Base-by-base conservation (phyloP, 2,888 invertebrate species). In the Epirrita christyi region DNA sequence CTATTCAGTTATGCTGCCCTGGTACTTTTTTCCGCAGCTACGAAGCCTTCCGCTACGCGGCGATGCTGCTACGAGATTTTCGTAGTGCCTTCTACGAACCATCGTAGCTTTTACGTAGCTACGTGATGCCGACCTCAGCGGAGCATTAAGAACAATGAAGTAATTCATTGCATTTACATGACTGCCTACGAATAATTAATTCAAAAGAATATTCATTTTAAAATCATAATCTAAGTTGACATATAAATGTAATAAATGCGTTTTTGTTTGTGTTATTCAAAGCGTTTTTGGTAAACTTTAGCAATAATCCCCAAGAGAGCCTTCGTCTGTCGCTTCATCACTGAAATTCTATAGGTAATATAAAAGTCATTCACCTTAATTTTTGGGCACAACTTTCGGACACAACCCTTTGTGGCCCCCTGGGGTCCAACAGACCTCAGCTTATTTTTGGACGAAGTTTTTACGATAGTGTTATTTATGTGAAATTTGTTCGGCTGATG, bases 11-110 rank as follows among this genome's bases (percentile, higher is more conserved):
- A 80, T 88, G 81, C 36, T 54, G 1, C 44, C 83, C 80, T 86
- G 61, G 83, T 88, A 82, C 67, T 54, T 77, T 84, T 77, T 69
- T 72, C 72, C 68, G 70, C 71, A 63, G 71, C 75, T 49, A 55
- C 64, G 66, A 71, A 80, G 68, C 72, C 70, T 76, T 64, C 61
- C 65, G 61, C 72, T 69, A 68, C 69, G 62, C 50, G 15, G 42
- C 60, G 56, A 56, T 59, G 51, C 52, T 10, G 52, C 63, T 65
- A 63, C 64, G 60, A 51, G 15, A 28, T 21, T 37, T 29, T 46
- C 50, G 65, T 65, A 58, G 61, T 49, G 58, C 15, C 5, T 21
- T 42, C 58, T 58, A 58, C 49, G 44, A 14, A 3, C 3, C 13
- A 4, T 40, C 43, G 43, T 47, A 51, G 47, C 38, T 27, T 14